Percentiles rank a stretch among this genome's conserved stretches.
Evolutionary conservation across 2,797 vertebrate genomes (phyloP).

Genomic region (Hylomyscus alleni): DNA sequence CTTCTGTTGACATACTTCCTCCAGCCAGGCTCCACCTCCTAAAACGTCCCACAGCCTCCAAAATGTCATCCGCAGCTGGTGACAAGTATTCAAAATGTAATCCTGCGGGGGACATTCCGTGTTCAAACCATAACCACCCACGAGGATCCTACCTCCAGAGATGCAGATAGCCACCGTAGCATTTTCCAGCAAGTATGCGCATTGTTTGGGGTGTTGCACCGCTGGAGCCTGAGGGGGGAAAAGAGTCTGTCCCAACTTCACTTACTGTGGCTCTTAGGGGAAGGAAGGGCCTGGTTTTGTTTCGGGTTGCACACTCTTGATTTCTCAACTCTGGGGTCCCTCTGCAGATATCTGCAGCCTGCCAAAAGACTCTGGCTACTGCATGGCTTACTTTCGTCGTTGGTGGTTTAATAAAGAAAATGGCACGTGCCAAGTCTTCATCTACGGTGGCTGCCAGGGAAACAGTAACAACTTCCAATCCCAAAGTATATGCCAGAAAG

Average conservation of each 20-base stretch:
- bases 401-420: conserved; percentile 87
- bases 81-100: neutral
- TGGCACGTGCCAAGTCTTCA: conserved; percentile 86
- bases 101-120: neutral
- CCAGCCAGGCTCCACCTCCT: neutral
- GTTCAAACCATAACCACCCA: neutral
- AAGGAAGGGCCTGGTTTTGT: conserved; percentile 80
- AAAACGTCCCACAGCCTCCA: neutral
- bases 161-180: neutral
- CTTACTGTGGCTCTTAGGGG: conserved; percentile 78
- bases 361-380: conserved; percentile 83
- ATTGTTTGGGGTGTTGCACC: conserved; percentile 75
- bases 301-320: neutral
- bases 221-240: conserved; percentile 67
- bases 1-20: neutral
- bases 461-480: conserved; percentile 90
- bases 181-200: conserved; percentile 73
- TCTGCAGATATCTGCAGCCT: conserved; percentile 86
- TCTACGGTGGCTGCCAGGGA: conserved; percentile 88
- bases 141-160: neutral
- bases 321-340: conserved; percentile 29
- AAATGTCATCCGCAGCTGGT: neutral
- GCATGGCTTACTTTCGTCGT: conserved; percentile 85
- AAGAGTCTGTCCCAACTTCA: conserved; percentile 74
- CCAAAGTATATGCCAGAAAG: conserved; percentile 82